phyloP scores from a whole-genome alignment of 1,140 invertebrate species.

The Aphis craccivora region DNA sequence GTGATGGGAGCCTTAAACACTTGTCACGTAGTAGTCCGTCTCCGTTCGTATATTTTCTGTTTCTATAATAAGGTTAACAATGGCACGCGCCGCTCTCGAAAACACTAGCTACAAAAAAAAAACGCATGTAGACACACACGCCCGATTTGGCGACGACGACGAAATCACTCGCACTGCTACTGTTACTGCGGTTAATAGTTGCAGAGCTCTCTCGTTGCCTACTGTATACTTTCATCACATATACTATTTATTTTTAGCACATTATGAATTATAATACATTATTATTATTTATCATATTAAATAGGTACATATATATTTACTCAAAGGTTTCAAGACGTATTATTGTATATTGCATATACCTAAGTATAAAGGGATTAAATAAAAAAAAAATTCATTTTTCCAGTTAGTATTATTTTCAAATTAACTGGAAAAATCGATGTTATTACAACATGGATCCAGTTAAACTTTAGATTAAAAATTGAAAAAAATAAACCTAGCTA shows the following conservation, averaged over 20 bases:
- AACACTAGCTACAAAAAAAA: neutral
- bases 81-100: conserved; percentile 31
- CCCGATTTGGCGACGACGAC: neutral
- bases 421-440: too few relatives aligned
- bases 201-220: neutral
- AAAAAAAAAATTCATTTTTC: too few relatives aligned
- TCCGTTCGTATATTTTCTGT: neutral
- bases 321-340: too few relatives aligned
- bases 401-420: too few relatives aligned
- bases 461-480: too few relatives aligned
- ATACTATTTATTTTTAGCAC: neutral
- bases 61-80: conserved; percentile 53
- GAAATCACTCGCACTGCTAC: neutral
- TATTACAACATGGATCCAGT: too few relatives aligned
- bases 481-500: too few relatives aligned
- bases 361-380: too few relatives aligned
- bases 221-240: neutral
- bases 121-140: neutral
- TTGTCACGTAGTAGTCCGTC: conserved; percentile 34
- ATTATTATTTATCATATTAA: too few relatives aligned
- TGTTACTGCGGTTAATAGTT: neutral
- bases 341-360: too few relatives aligned
- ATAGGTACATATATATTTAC: too few relatives aligned
- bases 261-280: too few relatives aligned
- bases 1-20: conserved; percentile 11